Conservation (phyloP, 2,888 invertebrate genomes). For the Macrosoma leucophasiata region DNA sequence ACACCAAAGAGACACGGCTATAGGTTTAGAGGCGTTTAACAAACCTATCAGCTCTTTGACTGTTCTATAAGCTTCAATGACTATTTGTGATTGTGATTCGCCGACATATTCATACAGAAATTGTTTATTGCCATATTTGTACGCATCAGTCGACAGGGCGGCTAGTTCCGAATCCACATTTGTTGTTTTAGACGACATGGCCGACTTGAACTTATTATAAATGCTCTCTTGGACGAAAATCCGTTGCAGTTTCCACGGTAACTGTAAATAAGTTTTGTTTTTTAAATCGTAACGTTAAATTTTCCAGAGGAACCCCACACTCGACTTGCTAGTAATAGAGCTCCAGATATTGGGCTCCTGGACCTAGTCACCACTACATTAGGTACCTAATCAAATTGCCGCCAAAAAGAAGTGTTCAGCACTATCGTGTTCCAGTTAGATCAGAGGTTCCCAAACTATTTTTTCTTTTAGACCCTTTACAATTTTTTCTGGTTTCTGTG, state of each 20-base stretch:
- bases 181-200: slow-evolving; percentile 33
- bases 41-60: slow-evolving; percentile 42
- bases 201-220: slow-evolving; percentile 34
- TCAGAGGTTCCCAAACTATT: too few species aligned
- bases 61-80: slow-evolving; percentile 45
- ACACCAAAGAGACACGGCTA: slow-evolving; percentile 44
- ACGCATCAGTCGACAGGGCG: slow-evolving; percentile 17
- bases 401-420: too few species aligned
- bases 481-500: too few species aligned
- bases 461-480: too few species aligned
- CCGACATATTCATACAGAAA: slow-evolving; percentile 20
- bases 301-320: too few species aligned
- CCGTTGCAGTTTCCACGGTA: slow-evolving; percentile 38
- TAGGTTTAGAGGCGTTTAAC: slow-evolving; percentile 23
- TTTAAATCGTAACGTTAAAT: too few species aligned
- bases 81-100: slow-evolving; percentile 22
- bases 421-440: too few species aligned
- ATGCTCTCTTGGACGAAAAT: slow-evolving; percentile 47
- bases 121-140: slow-evolving; percentile 20
- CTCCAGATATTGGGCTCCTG: too few species aligned
- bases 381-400: too few species aligned
- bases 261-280: slow-evolving; percentile 31
- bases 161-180: slow-evolving; percentile 1
- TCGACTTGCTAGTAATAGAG: too few species aligned
- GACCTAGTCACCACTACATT: too few species aligned